These are phyloP conservation scores for Siniperca obscura DNA, from an alignment of 2,797 vertebrate species.

Conservation along the genomic window DNA sequence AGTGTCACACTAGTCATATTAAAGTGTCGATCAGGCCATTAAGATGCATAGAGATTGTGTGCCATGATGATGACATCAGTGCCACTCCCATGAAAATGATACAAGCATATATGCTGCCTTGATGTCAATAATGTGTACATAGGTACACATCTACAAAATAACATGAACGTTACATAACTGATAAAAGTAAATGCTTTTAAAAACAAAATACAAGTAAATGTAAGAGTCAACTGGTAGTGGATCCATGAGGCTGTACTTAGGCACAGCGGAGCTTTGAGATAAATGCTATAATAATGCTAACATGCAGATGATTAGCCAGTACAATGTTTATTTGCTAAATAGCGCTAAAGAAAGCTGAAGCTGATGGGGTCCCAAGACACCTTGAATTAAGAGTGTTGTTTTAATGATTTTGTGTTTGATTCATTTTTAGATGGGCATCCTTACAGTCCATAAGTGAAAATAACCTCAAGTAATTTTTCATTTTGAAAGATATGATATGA, in stretches of 20 bases:
- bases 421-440: no score
- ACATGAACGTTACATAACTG: background rate
- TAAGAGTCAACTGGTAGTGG: background rate
- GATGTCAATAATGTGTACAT: background rate
- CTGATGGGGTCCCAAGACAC: background rate
- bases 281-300: background rate
- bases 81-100: constrained; percentile 2
- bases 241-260: background rate
- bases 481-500: no score
- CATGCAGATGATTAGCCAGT: background rate
- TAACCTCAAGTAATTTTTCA: no score
- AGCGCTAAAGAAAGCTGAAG: background rate
- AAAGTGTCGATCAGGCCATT: background rate
- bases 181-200: background rate
- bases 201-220: background rate
- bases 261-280: background rate
- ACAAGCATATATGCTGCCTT: background rate
- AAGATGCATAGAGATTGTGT: background rate
- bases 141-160: no score
- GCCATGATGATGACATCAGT: background rate
- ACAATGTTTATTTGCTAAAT: no score
- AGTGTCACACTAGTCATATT: background rate
- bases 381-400: no score
- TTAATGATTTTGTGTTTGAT: no score
- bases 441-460: no score